Base-by-base conservation (phyloP, 2,888 invertebrate species). In the Pristionchus japonicus region DNA sequence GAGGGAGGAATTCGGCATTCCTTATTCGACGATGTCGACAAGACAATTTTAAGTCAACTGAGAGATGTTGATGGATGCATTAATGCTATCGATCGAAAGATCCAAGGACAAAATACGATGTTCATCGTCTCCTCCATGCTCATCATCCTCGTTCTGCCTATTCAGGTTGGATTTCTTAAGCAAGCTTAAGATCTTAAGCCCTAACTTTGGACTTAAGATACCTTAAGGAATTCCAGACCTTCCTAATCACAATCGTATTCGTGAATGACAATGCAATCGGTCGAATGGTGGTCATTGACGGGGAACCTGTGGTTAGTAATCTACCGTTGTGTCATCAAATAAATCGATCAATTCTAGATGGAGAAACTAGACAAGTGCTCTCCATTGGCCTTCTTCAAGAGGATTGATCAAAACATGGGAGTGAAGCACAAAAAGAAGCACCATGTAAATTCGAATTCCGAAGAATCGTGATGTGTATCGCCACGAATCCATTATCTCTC, bases 171-270 rank as follows among this genome's bases (percentile, higher is more conserved):
- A n/a, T n/a, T n/a, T n/a, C n/a, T n/a, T n/a, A n/a, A n/a, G n/a
- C n/a, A n/a, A n/a, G n/a, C n/a, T n/a, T n/a, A n/a, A n/a, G n/a
- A n/a, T n/a, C n/a, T n/a, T n/a, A n/a, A n/a, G n/a, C n/a, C n/a
- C n/a, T n/a, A n/a, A n/a, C n/a, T n/a, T n/a, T n/a, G n/a, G n/a
- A n/a, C n/a, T n/a, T n/a, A n/a, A n/a, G n/a, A n/a, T n/a, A n/a
- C n/a, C n/a, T n/a, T n/a, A n/a, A n/a, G n/a, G n/a, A n/a, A n/a
- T 83, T 43, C 4, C 82, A 83, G 82, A 52, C 82, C 13, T 49
- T 83, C 43, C 82, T 83, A 27, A 52, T 83, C 23, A 23, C 52
- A 4, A 37, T 83, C 52, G 31, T 23, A 7, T 52, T 49, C 31
- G 34, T 83, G 23, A 83, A 83, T 20, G 82, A 83, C 17, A 52